Conservation (phyloP, 2,797 vertebrate genomes). For the Lacerta viridis region DNA sequence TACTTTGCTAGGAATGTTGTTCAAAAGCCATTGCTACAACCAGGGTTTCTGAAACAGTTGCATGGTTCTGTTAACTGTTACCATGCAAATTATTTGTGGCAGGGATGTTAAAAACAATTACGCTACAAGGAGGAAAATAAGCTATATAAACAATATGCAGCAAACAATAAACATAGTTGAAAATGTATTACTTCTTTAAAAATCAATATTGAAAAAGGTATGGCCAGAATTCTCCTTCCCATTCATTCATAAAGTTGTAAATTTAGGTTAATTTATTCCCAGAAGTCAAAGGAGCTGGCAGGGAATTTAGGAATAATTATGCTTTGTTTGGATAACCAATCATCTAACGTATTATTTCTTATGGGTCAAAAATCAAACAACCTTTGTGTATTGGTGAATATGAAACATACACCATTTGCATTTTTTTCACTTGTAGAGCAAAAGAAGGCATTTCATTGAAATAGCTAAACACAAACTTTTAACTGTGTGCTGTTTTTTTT, state of each 20-base stretch:
- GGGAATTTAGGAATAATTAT: not conserved
- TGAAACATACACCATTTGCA: constrained; percentile 16
- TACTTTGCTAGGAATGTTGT: not conserved
- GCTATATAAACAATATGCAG: not conserved
- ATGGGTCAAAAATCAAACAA: constrained; percentile 30
- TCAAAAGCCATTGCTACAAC: constrained; percentile 1
- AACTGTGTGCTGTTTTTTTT: not conserved
- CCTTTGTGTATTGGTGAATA: constrained; percentile 5
- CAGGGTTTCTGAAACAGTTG: not conserved
- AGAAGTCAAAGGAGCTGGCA: constrained; percentile 4
- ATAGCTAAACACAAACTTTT: not conserved
- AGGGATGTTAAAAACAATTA: not conserved
- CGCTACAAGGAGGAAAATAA: not conserved
- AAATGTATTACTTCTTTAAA: not conserved
- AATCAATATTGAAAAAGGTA: not conserved
- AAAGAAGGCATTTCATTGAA: not conserved
- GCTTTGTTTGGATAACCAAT: constrained; percentile 25
- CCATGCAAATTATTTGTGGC: not conserved
- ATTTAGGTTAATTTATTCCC: constrained; percentile 25
- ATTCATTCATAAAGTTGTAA: not conserved
- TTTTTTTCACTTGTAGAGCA: not conserved
- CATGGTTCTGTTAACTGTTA: not conserved
- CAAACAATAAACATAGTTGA: not conserved
- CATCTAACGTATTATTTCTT: constrained; percentile 31
- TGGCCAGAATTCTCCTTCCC: rapidly evolving